Evolutionary conservation across 2,797 vertebrate species (phyloP).

Genomic region (Sitta carolinensis): DNA sequence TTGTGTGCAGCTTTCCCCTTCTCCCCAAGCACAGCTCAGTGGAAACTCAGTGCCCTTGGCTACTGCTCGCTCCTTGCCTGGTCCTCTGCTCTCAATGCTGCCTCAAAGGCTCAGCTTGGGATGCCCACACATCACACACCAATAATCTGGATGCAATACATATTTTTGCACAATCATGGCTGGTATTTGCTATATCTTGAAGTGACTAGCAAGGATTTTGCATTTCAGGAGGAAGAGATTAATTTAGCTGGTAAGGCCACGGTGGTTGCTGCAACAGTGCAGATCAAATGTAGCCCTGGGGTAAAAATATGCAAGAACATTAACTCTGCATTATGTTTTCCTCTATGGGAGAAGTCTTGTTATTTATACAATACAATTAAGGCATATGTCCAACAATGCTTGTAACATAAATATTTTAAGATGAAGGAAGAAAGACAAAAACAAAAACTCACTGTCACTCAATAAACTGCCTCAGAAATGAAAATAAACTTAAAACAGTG

Average conservation of each 20-base stretch:
- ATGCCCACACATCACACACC: fast-evolving
- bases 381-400: not conserved
- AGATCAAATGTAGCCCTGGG: slow-evolving; percentile 55
- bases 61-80: not conserved
- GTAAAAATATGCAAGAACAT: slow-evolving; percentile 35
- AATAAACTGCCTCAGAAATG: not conserved
- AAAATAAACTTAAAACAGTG: not conserved
- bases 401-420: slow-evolving; percentile 27
- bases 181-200: not conserved
- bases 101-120: not conserved
- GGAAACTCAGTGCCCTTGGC: not conserved
- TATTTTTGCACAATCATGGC: not conserved
- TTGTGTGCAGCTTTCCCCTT: not conserved
- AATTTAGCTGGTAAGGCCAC: slow-evolving; percentile 7
- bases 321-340: slow-evolving; percentile 36
- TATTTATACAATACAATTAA: slow-evolving; percentile 39
- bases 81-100: not conserved
- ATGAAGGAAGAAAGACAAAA: not conserved
- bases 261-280: slow-evolving; percentile 1
- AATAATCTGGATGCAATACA: not conserved
- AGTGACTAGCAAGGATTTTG: slow-evolving; percentile 4
- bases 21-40: not conserved
- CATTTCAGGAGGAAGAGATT: slow-evolving; percentile 40
- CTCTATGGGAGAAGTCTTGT: not conserved
- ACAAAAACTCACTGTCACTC: not conserved